phyloP scores from a whole-genome alignment of 1,140 invertebrate species.

The Ooceraea biroi region DNA sequence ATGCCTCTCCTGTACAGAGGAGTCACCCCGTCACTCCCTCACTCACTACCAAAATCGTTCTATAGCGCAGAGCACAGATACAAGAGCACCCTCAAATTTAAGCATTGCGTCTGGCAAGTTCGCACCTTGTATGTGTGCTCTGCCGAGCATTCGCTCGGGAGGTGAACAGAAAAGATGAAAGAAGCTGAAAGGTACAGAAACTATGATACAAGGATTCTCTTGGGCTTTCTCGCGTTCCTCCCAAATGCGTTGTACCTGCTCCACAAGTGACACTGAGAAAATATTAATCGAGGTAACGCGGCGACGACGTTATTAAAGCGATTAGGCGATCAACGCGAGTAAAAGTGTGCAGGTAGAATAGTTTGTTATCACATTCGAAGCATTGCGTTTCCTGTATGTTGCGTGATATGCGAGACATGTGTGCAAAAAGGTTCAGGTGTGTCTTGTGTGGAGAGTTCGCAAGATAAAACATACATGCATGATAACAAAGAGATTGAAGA shows the following conservation, averaged over 20 bases:
- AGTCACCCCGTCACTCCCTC: slow-evolving; percentile 84
- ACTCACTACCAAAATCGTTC: slow-evolving; percentile 80
- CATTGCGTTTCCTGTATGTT: neutral
- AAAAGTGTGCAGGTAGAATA: slow-evolving; percentile 14
- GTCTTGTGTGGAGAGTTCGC: neutral
- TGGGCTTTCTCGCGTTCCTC: slow-evolving; percentile 26
- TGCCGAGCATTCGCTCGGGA: slow-evolving; percentile 18
- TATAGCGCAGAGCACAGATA: slow-evolving; percentile 66
- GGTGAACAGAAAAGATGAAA: slow-evolving; percentile 65
- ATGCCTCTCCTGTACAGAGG: slow-evolving; percentile 86
- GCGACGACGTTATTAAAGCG: slow-evolving; percentile 10
- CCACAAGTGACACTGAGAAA: neutral
- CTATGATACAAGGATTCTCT: slow-evolving; percentile 38
- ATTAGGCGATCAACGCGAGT: neutral
- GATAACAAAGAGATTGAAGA: neutral
- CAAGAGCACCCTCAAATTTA: slow-evolving; percentile 4
- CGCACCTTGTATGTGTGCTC: slow-evolving; percentile 60
- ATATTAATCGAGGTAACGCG: slow-evolving; percentile 24
- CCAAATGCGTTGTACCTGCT: slow-evolving; percentile 42
- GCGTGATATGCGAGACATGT: neutral
- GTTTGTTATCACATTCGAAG: slow-evolving; percentile 1
- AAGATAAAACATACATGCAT: slow-evolving; percentile 32
- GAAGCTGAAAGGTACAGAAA: slow-evolving; percentile 72
- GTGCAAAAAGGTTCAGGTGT: neutral
- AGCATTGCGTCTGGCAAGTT: neutral